phyloP scores from a whole-genome alignment of 64 coral and sea anemone species.

The Montipora capricornis region DNA sequence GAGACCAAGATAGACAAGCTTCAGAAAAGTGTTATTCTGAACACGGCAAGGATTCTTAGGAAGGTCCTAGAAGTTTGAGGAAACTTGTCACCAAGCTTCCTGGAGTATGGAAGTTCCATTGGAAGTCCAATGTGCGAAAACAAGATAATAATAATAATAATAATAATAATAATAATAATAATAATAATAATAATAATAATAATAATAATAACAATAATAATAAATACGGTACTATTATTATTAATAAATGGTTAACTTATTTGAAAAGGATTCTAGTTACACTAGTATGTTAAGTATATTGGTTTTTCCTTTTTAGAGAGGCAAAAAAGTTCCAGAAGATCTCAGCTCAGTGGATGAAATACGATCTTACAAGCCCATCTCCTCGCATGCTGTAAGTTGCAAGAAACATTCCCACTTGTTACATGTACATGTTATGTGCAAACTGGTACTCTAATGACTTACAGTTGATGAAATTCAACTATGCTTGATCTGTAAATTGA shows the following conservation, averaged over 20 bases:
- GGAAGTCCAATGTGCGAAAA: no score
- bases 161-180: neutral
- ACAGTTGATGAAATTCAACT: neutral
- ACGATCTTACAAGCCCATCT: constrained; percentile 84
- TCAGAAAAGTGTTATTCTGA: no score
- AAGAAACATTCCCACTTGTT: neutral
- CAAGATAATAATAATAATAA: no score
- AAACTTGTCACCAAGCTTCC: no score
- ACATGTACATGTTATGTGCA: neutral
- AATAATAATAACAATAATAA: neutral
- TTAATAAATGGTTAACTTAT: neutral
- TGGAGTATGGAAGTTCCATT: no score
- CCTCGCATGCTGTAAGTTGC: constrained; percentile 90
- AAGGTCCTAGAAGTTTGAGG: no score
- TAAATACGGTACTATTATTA: neutral
- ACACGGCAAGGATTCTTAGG: no score
- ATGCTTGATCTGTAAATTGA: neutral
- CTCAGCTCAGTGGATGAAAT: constrained; percentile 92
- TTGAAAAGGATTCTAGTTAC: neutral
- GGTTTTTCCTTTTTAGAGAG: constrained; percentile 78
- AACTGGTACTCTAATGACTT: neutral
- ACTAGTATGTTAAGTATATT: neutral
- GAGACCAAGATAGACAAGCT: no score
- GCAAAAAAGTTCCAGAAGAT: constrained; percentile 97
- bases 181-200: no score